Evolutionary conservation across 2,797 vertebrate genomes (phyloP).

Genomic region (Myripristis murdjan): DNA sequence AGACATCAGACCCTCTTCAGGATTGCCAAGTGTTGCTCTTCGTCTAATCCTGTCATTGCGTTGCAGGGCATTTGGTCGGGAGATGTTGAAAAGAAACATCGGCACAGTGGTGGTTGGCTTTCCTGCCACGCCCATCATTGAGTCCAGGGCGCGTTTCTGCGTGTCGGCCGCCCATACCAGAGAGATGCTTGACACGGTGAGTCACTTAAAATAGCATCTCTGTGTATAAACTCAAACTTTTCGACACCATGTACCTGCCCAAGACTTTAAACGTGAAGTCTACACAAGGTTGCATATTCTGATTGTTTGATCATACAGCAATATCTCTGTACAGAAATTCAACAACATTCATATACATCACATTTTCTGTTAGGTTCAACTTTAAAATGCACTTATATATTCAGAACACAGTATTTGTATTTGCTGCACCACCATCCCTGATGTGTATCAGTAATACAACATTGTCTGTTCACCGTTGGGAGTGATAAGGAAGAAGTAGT

Average conservation of each 20-base stretch:
- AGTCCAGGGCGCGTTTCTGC: constrained; percentile 97
- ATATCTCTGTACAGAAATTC: too few species aligned
- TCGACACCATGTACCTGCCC: too few species aligned
- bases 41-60: constrained; percentile 29
- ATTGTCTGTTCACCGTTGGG: background rate
- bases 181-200: constrained; percentile 95
- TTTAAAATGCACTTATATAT: too few species aligned
- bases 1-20: constrained; percentile 21
- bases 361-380: too few species aligned
- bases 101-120: constrained; percentile 97
- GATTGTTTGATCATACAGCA: too few species aligned
- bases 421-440: background rate
- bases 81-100: constrained; percentile 96
- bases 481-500: background rate
- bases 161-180: constrained; percentile 94
- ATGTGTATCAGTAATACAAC: background rate
- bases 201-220: constrained; percentile 56
- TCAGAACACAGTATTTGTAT: background rate
- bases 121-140: constrained; percentile 97
- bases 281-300: too few species aligned
- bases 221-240: too few species aligned
- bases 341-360: too few species aligned
- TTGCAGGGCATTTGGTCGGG: constrained; percentile 93
- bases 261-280: too few species aligned
- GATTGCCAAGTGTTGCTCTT: constrained; percentile 3